Evolutionary conservation across 2,797 vertebrate genomes (phyloP), one percentile per base, ranked within the genome.

Genomic region (Spizella passerina): DNA sequence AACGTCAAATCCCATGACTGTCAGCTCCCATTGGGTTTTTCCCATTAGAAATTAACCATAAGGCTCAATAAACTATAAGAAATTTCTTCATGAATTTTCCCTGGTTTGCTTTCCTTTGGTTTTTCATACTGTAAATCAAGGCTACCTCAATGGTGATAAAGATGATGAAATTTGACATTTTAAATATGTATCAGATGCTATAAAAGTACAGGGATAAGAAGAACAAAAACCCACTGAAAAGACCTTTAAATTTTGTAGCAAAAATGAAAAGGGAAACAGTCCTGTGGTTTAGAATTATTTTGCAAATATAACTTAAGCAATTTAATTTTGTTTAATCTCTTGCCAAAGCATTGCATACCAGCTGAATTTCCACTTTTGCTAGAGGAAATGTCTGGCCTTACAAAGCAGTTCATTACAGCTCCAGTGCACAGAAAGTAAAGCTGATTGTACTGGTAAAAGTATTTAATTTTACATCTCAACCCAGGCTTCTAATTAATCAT

Each of bases 401-500:
- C 27, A 49, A 10, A 81, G 49, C 36, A 79, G 57, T 34, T 50
- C n/a, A 32, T 71, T 72, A 72, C 16, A 15, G 57, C n/a, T 80
- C 12, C 61, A 64, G 53, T 53, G 27, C 8, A 1, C 36, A 90
- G 69, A 85, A 86, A 88, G n/a, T 24, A 75, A 82, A 71, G 90
- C 43, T 90, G 86, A 91, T 82, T 55, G 29, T 60, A 68, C 41
- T 22, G 12, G 36, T 61, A 71, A 19, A 91, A 91, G 21, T 68
- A 77, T 81, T 93, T 80, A 69, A 86, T 72, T 82, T 92, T 85
- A 69, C 57, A 57, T 68, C 64, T 94, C 70, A 85, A 43, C 36
- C 29, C 21, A 61, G 82, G 43, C 70, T 81, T 93, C 64, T 90
- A 94, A 94, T 86, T 90, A 95, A 86, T 94, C 19, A 60, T 65